Conservation (phyloP, 2,888 invertebrate species). For the Margaritifera margaritifera region DNA sequence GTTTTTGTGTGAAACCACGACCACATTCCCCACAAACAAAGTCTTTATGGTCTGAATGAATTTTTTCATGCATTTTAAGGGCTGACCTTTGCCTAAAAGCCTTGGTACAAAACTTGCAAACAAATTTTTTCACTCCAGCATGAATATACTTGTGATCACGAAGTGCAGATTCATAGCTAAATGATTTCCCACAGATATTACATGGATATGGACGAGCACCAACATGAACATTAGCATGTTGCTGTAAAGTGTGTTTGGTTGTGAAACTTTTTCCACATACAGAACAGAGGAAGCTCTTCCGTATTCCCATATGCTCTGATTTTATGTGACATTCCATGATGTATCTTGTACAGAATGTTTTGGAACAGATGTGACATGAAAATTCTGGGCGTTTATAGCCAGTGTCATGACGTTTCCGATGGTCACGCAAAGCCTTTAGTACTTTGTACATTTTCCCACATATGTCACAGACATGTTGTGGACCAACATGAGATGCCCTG, state of each 20-base stretch:
- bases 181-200: conserved; percentile 57
- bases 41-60: conserved; percentile 70
- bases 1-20: conserved; percentile 73
- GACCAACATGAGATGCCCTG: conserved; percentile 36
- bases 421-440: conserved; percentile 48
- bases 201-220: conserved; percentile 57
- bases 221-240: conserved; percentile 57
- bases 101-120: conserved; percentile 67
- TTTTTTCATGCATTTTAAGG: conserved; percentile 71
- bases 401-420: conserved; percentile 49
- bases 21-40: conserved; percentile 70
- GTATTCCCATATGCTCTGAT: conserved; percentile 52
- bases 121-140: conserved; percentile 65
- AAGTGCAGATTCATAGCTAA: conserved; percentile 59
- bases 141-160: conserved; percentile 67
- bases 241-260: conserved; percentile 55
- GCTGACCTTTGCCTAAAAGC: conserved; percentile 71
- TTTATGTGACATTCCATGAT: conserved; percentile 50
- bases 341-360: conserved; percentile 48
- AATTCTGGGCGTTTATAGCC: conserved; percentile 43
- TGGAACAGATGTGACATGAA: conserved; percentile 48
- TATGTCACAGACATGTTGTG: conserved; percentile 49
- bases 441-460: conserved; percentile 60
- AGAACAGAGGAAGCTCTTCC: conserved; percentile 54
- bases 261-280: conserved; percentile 64